phyloP scores from a whole-genome alignment of 2,113 vertebrate species.

The Pseudorectes ferrugineus region DNA sequence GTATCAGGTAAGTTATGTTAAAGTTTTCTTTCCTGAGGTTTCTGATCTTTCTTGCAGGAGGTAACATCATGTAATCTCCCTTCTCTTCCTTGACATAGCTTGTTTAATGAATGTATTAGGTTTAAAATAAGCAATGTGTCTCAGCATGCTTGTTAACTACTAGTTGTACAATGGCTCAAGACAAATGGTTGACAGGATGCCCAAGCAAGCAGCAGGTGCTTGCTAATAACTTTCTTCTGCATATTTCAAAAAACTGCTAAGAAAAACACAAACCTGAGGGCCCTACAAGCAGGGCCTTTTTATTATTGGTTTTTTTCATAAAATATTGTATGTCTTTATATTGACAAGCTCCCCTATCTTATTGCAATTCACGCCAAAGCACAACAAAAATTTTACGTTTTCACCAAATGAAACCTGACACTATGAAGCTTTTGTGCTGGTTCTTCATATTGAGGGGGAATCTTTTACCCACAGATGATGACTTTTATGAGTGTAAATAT shows the following conservation, averaged over 20 bases:
- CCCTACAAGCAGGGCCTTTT: rapidly evolving
- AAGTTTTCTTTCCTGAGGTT: not conserved
- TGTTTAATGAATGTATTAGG: not conserved
- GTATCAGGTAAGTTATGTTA: not conserved
- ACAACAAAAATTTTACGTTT: not conserved
- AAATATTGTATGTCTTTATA: not conserved
- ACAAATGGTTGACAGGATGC: not conserved
- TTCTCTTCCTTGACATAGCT: not conserved
- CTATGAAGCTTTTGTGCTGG: not conserved
- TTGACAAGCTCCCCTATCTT: not conserved
- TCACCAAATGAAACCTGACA: not conserved
- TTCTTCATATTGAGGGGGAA: not conserved
- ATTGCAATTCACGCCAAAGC: not conserved
- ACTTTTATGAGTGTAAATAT: not conserved
- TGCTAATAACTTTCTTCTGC: not conserved
- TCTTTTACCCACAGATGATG: not conserved
- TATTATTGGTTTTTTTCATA: not conserved
- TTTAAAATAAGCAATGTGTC: not conserved
- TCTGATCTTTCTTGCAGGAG: not conserved
- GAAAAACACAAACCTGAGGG: not conserved
- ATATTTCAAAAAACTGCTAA: not conserved
- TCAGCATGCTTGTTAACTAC: not conserved
- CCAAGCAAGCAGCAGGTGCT: not conserved
- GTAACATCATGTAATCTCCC: not conserved
- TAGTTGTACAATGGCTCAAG: not conserved